Conservation (phyloP, 2,888 invertebrate genomes). For the Andrena trimmerana region DNA sequence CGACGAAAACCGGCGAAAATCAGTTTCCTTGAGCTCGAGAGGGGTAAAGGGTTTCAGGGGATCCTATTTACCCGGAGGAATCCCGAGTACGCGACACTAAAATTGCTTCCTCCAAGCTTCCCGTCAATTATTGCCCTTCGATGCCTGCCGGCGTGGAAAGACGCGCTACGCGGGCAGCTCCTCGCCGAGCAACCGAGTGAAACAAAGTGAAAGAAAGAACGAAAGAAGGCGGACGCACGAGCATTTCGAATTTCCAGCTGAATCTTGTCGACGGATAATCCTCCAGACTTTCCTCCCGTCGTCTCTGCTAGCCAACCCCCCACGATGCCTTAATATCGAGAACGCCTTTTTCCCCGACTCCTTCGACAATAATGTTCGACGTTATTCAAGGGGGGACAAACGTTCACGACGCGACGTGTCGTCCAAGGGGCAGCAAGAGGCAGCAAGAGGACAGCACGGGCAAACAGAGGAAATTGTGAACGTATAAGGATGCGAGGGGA, state of each 20-base stretch:
- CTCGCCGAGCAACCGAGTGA: background rate
- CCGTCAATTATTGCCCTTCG: slow-evolving; percentile 26
- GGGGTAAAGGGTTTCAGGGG: slow-evolving; percentile 1
- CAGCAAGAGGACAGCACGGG: no score
- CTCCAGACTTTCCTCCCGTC: slow-evolving; percentile 3
- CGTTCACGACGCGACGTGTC: slow-evolving; percentile 9
- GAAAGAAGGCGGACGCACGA: background rate
- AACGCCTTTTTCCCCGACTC: background rate
- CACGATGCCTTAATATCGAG: background rate
- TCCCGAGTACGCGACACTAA: background rate
- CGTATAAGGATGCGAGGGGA: background rate
- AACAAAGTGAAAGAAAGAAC: background rate
- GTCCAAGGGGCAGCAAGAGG: background rate
- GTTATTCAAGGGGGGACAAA: slow-evolving; percentile 44
- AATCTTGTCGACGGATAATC: slow-evolving; percentile 44
- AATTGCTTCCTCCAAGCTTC: slow-evolving; percentile 14
- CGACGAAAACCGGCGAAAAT: slow-evolving; percentile 2
- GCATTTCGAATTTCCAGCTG: slow-evolving; percentile 5
- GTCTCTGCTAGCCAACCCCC: background rate
- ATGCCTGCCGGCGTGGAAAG: slow-evolving; percentile 19
- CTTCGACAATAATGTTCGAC: slow-evolving; percentile 27
- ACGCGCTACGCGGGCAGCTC: slow-evolving; percentile 2
- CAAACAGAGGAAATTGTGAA: background rate
- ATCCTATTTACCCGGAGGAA: slow-evolving; percentile 23
- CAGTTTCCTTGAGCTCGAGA: slow-evolving; percentile 16